Percentiles rank a stretch among this genome's conserved stretches.
phyloP scores from a whole-genome alignment of 2,797 vertebrate species.

The Etheostoma perlongum region DNA sequence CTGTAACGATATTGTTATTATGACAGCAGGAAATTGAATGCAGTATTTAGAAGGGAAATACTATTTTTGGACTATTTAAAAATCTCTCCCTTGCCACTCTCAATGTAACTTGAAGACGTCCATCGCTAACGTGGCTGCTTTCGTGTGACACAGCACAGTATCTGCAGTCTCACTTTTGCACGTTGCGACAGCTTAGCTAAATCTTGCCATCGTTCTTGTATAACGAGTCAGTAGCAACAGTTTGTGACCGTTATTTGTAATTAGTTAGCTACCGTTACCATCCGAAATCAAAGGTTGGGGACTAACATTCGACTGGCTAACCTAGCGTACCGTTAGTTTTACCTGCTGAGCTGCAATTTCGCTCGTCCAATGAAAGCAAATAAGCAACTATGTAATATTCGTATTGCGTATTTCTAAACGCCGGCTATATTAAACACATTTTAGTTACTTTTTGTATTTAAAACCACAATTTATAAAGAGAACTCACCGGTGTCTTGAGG shows the following conservation, averaged over 20 bases:
- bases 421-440: fast-evolving
- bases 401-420: not conserved
- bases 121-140: not conserved
- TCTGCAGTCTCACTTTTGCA: not conserved
- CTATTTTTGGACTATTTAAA: not conserved
- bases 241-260: not conserved
- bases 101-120: not conserved
- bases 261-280: conserved; percentile 3
- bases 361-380: not conserved
- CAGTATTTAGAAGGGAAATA: fast-evolving
- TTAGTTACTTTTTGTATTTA: not conserved
- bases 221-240: not conserved
- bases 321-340: conserved; percentile 38
- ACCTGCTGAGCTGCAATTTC: not conserved
- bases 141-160: not conserved
- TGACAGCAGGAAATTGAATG: not conserved
- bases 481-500: conserved; percentile 73
- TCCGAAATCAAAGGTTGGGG: not conserved
- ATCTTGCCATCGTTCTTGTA: no score
- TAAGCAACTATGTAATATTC: fast-evolving
- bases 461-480: not conserved
- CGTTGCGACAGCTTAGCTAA: not conserved
- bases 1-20: not conserved
- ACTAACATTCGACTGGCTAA: conserved; percentile 41
- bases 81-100: no score